Evolutionary conservation across 2,797 vertebrate genomes (phyloP).

Genomic region (Enoplosus armatus): DNA sequence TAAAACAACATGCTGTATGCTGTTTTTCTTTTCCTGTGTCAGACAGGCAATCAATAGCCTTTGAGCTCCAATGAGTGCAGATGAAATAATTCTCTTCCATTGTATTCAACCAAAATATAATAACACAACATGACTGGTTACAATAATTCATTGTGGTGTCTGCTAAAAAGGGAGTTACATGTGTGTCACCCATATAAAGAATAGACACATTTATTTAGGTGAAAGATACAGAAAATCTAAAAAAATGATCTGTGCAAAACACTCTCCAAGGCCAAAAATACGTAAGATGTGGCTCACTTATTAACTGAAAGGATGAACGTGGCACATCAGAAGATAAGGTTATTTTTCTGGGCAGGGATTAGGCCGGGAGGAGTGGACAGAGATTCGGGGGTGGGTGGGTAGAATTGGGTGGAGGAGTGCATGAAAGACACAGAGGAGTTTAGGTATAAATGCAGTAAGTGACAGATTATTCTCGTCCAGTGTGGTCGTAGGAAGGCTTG

Average conservation of each 20-base stretch:
- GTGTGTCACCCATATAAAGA: neutral
- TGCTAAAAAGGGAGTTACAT: neutral
- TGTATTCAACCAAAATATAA: neutral
- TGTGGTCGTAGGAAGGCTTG: slow-evolving; percentile 60
- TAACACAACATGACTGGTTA: neutral
- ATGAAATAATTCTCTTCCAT: neutral
- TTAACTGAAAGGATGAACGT: slow-evolving; percentile 17
- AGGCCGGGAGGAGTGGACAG: slow-evolving; percentile 8
- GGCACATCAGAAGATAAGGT: slow-evolving; percentile 40
- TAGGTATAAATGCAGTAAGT: slow-evolving; percentile 74
- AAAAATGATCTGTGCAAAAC: neutral
- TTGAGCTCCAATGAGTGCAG: neutral
- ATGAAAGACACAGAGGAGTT: slow-evolving; percentile 20
- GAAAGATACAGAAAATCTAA: neutral
- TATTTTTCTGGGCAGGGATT: slow-evolving; percentile 18
- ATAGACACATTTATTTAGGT: neutral
- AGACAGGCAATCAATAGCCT: neutral
- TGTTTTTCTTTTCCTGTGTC: slow-evolving; percentile 5
- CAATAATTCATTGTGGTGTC: neutral
- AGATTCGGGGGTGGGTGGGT: slow-evolving; percentile 14
- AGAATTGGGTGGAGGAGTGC: slow-evolving; percentile 7
- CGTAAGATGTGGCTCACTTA: slow-evolving; percentile 28
- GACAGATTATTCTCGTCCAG: slow-evolving; percentile 44
- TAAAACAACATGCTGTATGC: neutral
- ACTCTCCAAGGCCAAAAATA: neutral